phyloP scores from a whole-genome alignment of 2,797 vertebrate genomes.

The Siniperca obscura region DNA sequence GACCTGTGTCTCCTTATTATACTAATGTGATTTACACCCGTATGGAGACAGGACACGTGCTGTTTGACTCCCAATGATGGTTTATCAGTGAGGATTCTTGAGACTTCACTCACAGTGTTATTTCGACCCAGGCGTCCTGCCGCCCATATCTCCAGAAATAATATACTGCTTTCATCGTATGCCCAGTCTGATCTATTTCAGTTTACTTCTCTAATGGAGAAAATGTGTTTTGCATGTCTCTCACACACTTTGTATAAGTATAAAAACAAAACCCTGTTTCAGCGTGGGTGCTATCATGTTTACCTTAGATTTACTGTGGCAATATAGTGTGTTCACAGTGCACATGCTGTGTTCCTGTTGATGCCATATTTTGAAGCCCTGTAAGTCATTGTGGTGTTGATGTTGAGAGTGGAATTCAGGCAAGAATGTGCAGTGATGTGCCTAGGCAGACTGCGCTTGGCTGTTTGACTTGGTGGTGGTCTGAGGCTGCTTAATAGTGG shows the following conservation, averaged over 20 bases:
- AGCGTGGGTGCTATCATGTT: constrained; percentile 32
- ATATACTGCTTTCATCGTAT: constrained; percentile 62
- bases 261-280: constrained; percentile 53
- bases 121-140: constrained; percentile 52
- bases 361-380: constrained; percentile 57
- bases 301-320: constrained; percentile 56
- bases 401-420: constrained; percentile 69
- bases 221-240: constrained; percentile 61
- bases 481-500: constrained; percentile 70
- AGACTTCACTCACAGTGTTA: constrained; percentile 53
- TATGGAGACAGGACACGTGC: constrained; percentile 28
- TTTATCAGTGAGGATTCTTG: constrained; percentile 43
- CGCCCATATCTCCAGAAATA: constrained; percentile 55
- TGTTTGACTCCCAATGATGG: constrained; percentile 24
- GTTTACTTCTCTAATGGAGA: constrained; percentile 43
- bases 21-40: constrained; percentile 32
- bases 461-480: constrained; percentile 73
- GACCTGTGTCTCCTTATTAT: constrained; percentile 12
- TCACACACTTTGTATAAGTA: constrained; percentile 26
- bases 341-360: constrained; percentile 54
- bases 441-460: constrained; percentile 55
- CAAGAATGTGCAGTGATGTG: constrained; percentile 66
- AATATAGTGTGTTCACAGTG: constrained; percentile 36
- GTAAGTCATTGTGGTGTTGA: constrained; percentile 67
- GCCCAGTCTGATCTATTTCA: constrained; percentile 42